Conservation (phyloP, 2,888 invertebrate genomes). For the Linnaemya tessellans region DNA sequence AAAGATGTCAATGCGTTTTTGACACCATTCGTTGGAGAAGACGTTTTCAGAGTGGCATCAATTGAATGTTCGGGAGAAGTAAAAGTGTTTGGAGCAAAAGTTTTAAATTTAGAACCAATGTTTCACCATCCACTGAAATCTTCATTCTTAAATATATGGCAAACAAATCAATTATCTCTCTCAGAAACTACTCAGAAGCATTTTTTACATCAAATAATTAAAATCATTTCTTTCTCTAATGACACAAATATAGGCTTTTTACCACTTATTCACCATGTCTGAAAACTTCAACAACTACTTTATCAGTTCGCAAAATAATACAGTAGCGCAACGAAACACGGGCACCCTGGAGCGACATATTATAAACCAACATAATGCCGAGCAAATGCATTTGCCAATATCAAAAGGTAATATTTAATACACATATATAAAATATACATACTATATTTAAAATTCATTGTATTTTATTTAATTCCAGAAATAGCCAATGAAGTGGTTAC, state of each 20-base stretch:
- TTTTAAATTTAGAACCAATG: conserved; percentile 44
- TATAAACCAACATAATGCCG: conserved; percentile 21
- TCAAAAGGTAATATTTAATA: conserved; percentile 48
- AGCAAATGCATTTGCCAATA: conserved; percentile 7
- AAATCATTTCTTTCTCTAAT: too few relatives aligned
- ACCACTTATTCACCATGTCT: conserved; percentile 30
- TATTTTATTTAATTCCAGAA: conserved; percentile 45
- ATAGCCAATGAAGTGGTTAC: conserved; percentile 28
- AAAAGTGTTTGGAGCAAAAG: conserved; percentile 42
- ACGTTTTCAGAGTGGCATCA: conserved; percentile 45
- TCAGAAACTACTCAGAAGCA: conserved; percentile 34
- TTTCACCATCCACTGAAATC: conserved; percentile 57
- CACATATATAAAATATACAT: conserved; percentile 1
- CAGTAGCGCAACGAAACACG: conserved; percentile 1
- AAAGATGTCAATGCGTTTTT: conserved; percentile 48
- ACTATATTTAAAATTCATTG: too few relatives aligned
- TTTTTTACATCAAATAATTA: conserved; percentile 19
- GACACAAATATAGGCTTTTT: conserved; percentile 18
- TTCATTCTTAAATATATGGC: conserved; percentile 37
- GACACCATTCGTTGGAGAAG: conserved; percentile 45
- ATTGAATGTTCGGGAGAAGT: conserved; percentile 10
- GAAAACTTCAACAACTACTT: too few relatives aligned
- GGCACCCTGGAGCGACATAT: conserved; percentile 5
- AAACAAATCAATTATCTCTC: conserved; percentile 33
- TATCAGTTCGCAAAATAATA: conserved; percentile 14